Base-by-base conservation (phyloP, 2,113 vertebrate species). In the Marcusenius ussheri region DNA sequence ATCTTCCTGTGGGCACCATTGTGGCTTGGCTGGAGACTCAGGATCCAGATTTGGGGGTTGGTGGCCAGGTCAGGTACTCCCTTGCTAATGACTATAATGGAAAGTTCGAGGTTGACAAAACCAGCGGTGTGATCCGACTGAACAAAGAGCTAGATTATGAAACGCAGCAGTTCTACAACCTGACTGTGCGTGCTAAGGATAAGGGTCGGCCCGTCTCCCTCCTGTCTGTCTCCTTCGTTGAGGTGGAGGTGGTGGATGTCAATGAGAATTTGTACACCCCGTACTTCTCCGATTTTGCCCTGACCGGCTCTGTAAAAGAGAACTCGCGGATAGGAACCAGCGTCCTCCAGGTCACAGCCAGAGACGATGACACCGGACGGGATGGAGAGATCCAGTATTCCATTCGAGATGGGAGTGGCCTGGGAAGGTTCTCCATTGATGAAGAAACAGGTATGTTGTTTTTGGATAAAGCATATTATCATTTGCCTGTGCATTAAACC, bases 341-440 rank as follows among this genome's bases (percentile, higher is more conserved):
- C 1, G 96, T 99, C 88, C 93, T 99, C 49, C 97, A 97, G 94
- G 97, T 99, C 70, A 94, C 90, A 0, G 98, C 98, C 24, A 95
- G 45, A 6, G 98, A 99, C 5, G 98, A 99, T 6, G 98, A 99
- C 90, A 90, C 92, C 0, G 98, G 98, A 51, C 95, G 98, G 92
- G 98, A 99, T 87, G 98, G 98, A 80, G 98, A 99, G 92, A 96
- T 99, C 92, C 97, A 98, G 91, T 99, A 99, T 91, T 99, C 98
- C 50, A 97, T 99, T 89, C 96, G 97, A 45, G 98, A 99, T 8
- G 98, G 98, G 88, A 99, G 96, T 1, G 98, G 98, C 1, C 96
- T 99, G 5, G 98, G 98, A 39, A 96, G 97, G 62, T 99, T 99
- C 93, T 97, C 95, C 88, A 98, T 99, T 6, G 97, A 99, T 80